Conservation (phyloP, 1,140 invertebrate species). For the Dreissena polymorpha region DNA sequence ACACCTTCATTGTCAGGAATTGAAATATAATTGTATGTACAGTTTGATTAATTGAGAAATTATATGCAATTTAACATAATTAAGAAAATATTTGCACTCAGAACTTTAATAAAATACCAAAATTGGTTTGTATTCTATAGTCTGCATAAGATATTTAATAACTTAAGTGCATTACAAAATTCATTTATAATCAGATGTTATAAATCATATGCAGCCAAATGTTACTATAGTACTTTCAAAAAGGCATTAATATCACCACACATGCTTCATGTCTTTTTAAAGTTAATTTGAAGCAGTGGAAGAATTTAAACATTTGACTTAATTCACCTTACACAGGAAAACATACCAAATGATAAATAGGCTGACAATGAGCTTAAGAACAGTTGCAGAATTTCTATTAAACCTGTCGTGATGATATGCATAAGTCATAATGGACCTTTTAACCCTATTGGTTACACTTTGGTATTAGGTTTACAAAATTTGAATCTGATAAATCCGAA, state of each 20-base stretch:
- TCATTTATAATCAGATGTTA: not conserved
- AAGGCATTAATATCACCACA: not conserved
- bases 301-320: too few species aligned
- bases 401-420: too few species aligned
- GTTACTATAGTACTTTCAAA: not conserved
- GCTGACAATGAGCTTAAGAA: too few species aligned
- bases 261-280: too few species aligned
- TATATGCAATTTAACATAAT: constrained; percentile 10
- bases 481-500: too few species aligned
- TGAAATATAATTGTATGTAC: not conserved
- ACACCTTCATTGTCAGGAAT: not conserved
- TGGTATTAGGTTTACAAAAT: too few species aligned
- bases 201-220: not conserved
- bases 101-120: not conserved
- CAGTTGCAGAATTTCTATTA: too few species aligned
- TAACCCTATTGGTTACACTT: too few species aligned
- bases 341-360: too few species aligned
- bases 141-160: not conserved
- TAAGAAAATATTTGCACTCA: not conserved
- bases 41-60: constrained; percentile 36
- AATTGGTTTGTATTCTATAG: not conserved
- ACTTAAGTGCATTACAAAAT: not conserved
- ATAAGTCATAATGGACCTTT: too few species aligned
- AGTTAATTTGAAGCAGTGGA: too few species aligned
- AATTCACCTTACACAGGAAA: too few species aligned